phyloP scores from a whole-genome alignment of 1,140 invertebrate species.

The Lepidostoma basale region DNA sequence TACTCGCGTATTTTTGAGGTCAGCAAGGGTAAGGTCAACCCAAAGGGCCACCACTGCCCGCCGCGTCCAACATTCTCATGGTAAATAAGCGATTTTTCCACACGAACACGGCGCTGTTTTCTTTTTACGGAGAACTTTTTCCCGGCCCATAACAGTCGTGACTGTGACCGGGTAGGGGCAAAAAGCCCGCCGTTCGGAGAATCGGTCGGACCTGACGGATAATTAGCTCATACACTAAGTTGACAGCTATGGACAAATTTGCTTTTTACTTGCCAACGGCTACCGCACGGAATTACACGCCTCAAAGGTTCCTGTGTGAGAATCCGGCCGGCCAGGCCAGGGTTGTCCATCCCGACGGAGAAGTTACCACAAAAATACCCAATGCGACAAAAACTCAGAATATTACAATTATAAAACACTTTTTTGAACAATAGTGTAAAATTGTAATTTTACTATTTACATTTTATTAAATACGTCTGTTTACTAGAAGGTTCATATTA shows the following conservation, averaged over 20 bases:
- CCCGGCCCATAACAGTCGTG: slow-evolving; percentile 12
- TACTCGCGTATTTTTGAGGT: too few relatives aligned
- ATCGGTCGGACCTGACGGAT: slow-evolving; percentile 23
- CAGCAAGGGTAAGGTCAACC: too few relatives aligned
- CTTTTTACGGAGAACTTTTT: slow-evolving; percentile 4
- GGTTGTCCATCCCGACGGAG: background rate
- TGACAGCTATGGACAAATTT: slow-evolving; percentile 45
- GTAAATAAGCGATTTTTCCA: slow-evolving; percentile 29
- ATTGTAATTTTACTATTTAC: too few relatives aligned
- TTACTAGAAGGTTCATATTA: too few relatives aligned
- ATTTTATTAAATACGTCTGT: too few relatives aligned
- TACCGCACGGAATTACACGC: slow-evolving; percentile 41
- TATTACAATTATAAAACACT: too few relatives aligned
- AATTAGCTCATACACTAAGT: slow-evolving; percentile 44
- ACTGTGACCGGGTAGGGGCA: background rate
- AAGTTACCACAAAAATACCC: background rate
- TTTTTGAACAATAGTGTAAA: too few relatives aligned
- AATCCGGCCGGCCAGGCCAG: background rate
- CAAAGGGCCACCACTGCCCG: too few relatives aligned
- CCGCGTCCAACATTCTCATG: background rate
- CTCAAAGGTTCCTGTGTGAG: slow-evolving; percentile 37
- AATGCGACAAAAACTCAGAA: too few relatives aligned
- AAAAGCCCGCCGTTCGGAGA: slow-evolving; percentile 8
- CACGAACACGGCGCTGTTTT: slow-evolving; percentile 9
- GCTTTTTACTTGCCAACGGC: slow-evolving; percentile 41